Base-by-base conservation (phyloP, 2,888 invertebrate genomes). In the Anorthoa munda region DNA sequence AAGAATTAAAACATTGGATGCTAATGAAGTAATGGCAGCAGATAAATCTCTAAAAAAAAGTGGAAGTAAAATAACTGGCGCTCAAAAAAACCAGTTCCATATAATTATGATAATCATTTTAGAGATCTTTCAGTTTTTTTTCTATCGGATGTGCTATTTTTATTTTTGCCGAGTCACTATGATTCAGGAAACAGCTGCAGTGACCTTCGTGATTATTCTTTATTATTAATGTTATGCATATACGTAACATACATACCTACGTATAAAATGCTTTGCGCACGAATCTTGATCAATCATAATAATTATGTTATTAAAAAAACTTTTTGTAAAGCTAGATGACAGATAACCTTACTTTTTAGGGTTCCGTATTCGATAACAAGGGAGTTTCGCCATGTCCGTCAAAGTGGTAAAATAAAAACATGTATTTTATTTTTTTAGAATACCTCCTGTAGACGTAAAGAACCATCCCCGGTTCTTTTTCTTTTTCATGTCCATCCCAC, bases 161-260 rank as follows among this genome's bases (percentile, higher is more conserved):
- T 17, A 51, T 31, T 18, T 13, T 31, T 51, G 60, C 23, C 15
- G 2, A 61, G 18, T 77, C 66, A 81, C 21, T n/a, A 45, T 81
- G 66, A 81, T 46, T 17, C 23, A 55, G 45, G 18, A 59, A 75
- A 51, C 23, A 45, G 18, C 50, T 61, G 73, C 75, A 60, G 7
- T 26, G 23, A 18, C 55, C 55, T 60, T 50, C n/a, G 2, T 56
- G 13, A 59, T 39, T 23, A 45, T 46, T 45, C 7, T 74, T 80
- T 55, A 23, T 59, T 64, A 59, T 51, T n/a, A 46, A 48, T 61
- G 15, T 15, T 51, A 55, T 39, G 13, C 39, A 39, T 13, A n/a
- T 5, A n/a, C 23, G 11, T 31, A 2, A n/a, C n/a, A 50, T 13
- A 21, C 18, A 17, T 45, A 12, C 5, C 12, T 66, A n/a, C 53